Base-by-base conservation (phyloP, 37 sponge, comb jelly and placozoan species). In the Eunapius fragilis region DNA sequence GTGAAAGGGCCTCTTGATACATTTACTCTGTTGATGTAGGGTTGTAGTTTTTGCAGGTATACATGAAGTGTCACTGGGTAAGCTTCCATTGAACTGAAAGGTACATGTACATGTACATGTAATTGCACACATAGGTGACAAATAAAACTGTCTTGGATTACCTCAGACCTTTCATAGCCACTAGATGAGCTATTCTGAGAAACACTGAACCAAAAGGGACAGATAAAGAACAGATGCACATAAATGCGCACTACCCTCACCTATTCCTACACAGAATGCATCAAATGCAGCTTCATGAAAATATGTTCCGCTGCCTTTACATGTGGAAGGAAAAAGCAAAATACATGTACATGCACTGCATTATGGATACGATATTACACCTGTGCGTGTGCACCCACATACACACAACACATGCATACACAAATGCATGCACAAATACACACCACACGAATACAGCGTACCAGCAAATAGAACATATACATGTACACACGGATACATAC, bases 261-360 rank as follows among this genome's bases (percentile, higher is more conserved):
- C 89, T 86, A 79, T 86, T 17, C 95, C 95, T 47, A 78, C 88
- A 76, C 89, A 88, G 74, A 72, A 94, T 23, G 95, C 89, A 85
- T 94, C 95, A 83, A 81, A 91, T 3, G 76, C 91, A 31, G 95
- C 95, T 74, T 94, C 89, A 82, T 94, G 95, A 37, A 89, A 91
- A 25, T 31, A 69, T 72, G 31, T 77, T 10, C 27, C 32, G 5
- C 67, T 49, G 7, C 67, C 80, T 80, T 31, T 4, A 67, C 0
- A 58, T 2, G 17, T 1, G 14, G n/a, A 58, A 67, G 2, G 45
- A 23, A 58, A 5, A 70, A 17, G 58, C 14, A 1, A 7, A 72
- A 25, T 33, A 30, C 30, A 75, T 58, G 58, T 58, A 30, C 35
- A 38, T 49, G 2, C 5, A 41, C 27, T 41, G 36, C 48, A 78